A percentile compares a stretch with the other conserved stretches of the same genome.
Evolutionary conservation across 2,888 invertebrate genomes (phyloP).

Genomic region (Protodeltote pygarga): DNA sequence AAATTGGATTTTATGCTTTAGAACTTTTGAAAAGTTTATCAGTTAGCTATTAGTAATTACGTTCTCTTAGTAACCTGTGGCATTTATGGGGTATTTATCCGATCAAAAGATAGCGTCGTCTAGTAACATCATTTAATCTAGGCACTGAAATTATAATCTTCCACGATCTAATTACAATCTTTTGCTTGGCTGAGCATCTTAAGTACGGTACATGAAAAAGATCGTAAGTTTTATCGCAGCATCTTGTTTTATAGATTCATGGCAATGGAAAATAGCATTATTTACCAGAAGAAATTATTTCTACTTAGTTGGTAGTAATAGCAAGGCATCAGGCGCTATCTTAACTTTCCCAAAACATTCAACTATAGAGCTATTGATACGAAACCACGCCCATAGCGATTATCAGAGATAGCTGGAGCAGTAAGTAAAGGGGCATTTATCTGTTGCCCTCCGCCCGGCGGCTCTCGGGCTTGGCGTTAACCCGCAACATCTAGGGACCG

Average conservation of each 20-base stretch:
- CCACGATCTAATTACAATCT: conserved; percentile 32
- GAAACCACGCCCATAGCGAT: conserved; percentile 22
- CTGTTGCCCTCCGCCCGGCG: conserved; percentile 41
- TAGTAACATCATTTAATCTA: conserved; percentile 25
- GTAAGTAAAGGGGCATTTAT: conserved; percentile 51
- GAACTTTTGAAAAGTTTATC: conserved; percentile 6
- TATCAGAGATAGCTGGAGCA: conserved; percentile 26
- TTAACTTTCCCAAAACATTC: conserved; percentile 13
- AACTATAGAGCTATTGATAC: conserved; percentile 11
- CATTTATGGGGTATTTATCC: too few relatives aligned
- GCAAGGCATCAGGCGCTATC: not conserved
- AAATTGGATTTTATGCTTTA: conserved; percentile 12
- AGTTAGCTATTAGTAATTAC: too few relatives aligned
- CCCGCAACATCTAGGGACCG: conserved; percentile 55
- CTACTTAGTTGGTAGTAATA: too few relatives aligned
- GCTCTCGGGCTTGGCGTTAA: conserved; percentile 45
- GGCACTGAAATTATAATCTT: conserved; percentile 28
- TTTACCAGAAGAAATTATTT: too few relatives aligned
- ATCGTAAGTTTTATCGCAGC: not conserved
- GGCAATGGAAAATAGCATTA: too few relatives aligned
- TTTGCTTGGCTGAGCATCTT: conserved; percentile 33
- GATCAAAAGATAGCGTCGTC: too few relatives aligned
- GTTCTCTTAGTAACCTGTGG: too few relatives aligned
- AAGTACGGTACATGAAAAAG: conserved; percentile 17
- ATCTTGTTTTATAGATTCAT: too few relatives aligned